Percentiles rank a stretch among this genome's conserved stretches.
Conservation (phyloP, 2,113 vertebrate genomes). For the Mirza zaza region DNA sequence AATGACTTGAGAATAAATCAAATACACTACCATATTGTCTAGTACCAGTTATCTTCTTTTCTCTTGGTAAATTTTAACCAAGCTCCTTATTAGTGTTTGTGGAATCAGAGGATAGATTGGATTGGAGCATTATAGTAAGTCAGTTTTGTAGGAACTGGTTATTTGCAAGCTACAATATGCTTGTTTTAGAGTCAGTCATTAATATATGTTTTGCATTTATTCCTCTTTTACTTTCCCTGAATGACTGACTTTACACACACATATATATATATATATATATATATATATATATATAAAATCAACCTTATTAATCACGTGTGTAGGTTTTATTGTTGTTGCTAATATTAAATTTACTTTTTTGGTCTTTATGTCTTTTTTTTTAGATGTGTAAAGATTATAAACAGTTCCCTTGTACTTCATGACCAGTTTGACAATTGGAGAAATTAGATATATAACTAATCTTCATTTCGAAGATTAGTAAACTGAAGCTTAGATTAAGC, state of each 20-base stretch:
- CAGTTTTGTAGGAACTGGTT: not conserved
- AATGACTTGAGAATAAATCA: not conserved
- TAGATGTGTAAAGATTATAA: not conserved
- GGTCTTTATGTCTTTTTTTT: not conserved
- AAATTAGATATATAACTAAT: not conserved
- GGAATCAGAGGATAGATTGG: not conserved
- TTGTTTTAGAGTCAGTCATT: not conserved
- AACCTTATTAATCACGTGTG: not conserved
- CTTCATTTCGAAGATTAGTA: not conserved
- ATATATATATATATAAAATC: not conserved
- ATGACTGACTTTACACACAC: not conserved
- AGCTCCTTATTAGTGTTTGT: not conserved
- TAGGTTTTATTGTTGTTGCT: not conserved
- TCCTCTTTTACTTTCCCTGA: not conserved
- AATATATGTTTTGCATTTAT: not conserved
- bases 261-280: not conserved
- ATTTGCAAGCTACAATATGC: not conserved
- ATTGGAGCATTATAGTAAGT: not conserved
- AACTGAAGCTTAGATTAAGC: not conserved
- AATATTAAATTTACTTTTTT: not conserved
- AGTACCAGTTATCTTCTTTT: not conserved
- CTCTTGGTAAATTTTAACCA: not conserved
- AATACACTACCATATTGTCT: not conserved
- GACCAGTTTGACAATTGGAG: not conserved
- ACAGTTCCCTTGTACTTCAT: not conserved